Evolutionary conservation across 2,113 vertebrate genomes (phyloP).

Genomic region (Daboia siamensis): DNA sequence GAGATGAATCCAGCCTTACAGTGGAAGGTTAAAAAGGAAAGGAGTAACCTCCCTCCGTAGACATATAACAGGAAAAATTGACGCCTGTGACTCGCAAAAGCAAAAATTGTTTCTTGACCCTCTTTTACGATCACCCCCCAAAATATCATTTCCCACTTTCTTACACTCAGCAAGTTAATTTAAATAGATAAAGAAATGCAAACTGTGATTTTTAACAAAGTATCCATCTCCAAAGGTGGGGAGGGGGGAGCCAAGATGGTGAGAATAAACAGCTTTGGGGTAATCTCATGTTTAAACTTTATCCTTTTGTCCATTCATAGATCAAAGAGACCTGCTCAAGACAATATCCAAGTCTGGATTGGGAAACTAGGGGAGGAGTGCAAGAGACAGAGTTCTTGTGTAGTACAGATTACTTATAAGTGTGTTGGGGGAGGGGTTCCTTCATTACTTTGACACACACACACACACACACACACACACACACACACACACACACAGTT

Average conservation of each 20-base stretch:
- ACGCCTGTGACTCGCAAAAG: not conserved
- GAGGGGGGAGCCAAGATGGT: not conserved
- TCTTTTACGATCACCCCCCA: not conserved
- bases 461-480: no score
- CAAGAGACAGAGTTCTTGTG: not conserved
- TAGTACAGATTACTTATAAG: not conserved
- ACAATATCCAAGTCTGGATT: not conserved
- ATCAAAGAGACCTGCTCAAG: not conserved
- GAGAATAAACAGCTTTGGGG: not conserved
- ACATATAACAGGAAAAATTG: no score
- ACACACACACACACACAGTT: no score
- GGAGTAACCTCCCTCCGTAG: no score
- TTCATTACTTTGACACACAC: no score
- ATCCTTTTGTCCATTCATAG: not conserved
- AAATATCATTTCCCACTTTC: not conserved
- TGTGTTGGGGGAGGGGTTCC: no score
- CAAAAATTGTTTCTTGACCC: not conserved
- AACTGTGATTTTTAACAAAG: not conserved
- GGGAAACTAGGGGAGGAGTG: not conserved
- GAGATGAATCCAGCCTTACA: not conserved
- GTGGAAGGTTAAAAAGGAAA: no score
- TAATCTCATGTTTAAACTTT: not conserved
- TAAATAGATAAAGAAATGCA: not conserved
- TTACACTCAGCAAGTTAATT: not conserved
- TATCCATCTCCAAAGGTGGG: not conserved